Conservation (phyloP, 1,140 invertebrate species). For the Lepidurus packardi region DNA sequence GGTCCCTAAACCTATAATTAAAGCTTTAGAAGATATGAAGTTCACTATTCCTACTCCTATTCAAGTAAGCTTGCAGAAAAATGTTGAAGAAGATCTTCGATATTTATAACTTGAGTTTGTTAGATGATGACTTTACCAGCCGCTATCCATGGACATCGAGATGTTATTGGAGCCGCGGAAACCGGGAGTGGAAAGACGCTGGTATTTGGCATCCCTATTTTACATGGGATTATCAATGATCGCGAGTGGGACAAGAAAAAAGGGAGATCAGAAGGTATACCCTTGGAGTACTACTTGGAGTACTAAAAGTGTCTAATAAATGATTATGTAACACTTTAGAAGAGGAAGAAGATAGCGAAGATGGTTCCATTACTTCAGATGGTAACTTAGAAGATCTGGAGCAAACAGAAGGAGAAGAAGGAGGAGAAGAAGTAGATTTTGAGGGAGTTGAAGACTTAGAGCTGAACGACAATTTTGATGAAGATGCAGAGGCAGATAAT, state of each 20-base stretch:
- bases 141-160: slow-evolving; percentile 74
- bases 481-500: slow-evolving; percentile 52
- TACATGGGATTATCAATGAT: slow-evolving; percentile 71
- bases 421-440: slow-evolving; percentile 37
- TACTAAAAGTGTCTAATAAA: not conserved
- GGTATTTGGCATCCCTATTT: slow-evolving; percentile 90
- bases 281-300: not conserved
- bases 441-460: slow-evolving; percentile 43
- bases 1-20: slow-evolving; percentile 63
- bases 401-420: slow-evolving; percentile 37
- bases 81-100: not conserved
- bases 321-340: slow-evolving; percentile 18
- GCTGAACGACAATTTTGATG: slow-evolving; percentile 53
- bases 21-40: slow-evolving; percentile 64
- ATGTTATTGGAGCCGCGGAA: slow-evolving; percentile 92
- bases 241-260: slow-evolving; percentile 48
- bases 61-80: slow-evolving; percentile 45
- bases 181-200: slow-evolving; percentile 97
- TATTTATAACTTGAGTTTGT: slow-evolving; percentile 34
- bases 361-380: not conserved
- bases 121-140: slow-evolving; percentile 68
- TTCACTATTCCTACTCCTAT: slow-evolving; percentile 81
- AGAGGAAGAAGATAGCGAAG: slow-evolving; percentile 11
- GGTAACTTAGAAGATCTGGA: slow-evolving; percentile 36
- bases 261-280: slow-evolving; percentile 39